Conservation (phyloP, 2,113 vertebrate genomes). For the Tinamus guttatus region DNA sequence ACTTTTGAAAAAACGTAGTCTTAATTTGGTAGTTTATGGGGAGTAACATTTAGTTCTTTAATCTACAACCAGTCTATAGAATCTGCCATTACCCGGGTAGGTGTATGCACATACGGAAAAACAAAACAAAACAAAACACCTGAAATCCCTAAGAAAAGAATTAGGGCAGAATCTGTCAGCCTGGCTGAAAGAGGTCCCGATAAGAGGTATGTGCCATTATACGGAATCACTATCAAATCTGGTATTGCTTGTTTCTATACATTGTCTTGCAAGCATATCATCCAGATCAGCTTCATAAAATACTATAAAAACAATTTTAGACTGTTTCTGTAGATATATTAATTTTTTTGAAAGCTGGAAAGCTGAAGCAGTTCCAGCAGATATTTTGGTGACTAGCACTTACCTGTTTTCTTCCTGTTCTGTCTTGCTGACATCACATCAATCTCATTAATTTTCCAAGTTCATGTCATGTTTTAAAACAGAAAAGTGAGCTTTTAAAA, state of each 20-base stretch:
- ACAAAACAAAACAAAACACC: neutral
- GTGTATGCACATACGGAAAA: neutral
- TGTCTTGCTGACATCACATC: neutral
- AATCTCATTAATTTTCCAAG: neutral
- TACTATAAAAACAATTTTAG: neutral
- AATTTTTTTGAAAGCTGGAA: slow-evolving; percentile 15
- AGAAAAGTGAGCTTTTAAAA: neutral
- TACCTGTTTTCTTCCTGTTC: neutral
- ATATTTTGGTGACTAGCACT: neutral
- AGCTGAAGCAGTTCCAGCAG: neutral
- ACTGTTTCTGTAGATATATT: neutral
- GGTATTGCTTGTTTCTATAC: neutral
- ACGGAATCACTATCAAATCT: neutral
- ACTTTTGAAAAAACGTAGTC: neutral
- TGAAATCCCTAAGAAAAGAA: neutral
- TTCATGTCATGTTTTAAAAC: neutral
- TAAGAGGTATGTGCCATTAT: neutral
- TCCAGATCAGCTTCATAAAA: neutral
- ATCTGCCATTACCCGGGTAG: neutral
- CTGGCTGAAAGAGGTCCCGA: neutral
- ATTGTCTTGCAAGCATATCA: neutral
- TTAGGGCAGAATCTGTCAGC: neutral
- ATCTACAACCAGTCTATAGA: neutral
- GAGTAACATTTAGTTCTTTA: neutral
- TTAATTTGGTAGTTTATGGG: neutral